Conservation (phyloP, 2,797 vertebrate genomes). For the Eremophila alpestris region DNA sequence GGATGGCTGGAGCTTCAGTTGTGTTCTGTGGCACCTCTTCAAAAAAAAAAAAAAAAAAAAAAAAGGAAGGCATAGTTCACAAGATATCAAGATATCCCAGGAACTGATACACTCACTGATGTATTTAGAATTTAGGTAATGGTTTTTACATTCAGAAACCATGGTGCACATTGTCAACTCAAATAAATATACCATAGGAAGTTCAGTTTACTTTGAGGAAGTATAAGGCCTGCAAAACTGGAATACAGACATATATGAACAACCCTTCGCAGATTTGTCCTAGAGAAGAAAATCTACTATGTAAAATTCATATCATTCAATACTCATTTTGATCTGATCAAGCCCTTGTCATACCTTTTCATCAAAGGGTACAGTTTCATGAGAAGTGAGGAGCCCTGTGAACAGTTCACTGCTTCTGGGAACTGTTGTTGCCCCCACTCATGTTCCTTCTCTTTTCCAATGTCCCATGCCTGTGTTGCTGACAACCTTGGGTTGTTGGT, state of each 20-base stretch:
- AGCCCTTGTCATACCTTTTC: not conserved
- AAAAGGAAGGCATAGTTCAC: not conserved
- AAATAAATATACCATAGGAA: not conserved
- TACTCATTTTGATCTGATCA: not conserved
- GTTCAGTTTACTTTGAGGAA: not conserved
- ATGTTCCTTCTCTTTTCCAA: not conserved
- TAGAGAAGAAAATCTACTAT: not conserved
- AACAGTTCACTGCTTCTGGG: not conserved
- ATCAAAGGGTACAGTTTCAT: not conserved
- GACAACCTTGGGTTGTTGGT: not conserved
- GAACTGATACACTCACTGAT: not conserved
- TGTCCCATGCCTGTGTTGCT: not conserved
- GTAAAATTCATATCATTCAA: not conserved
- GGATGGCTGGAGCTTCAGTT: not conserved
- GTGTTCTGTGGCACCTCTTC: not conserved
- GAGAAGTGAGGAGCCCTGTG: not conserved
- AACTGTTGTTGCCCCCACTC: not conserved
- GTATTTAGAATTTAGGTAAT: not conserved
- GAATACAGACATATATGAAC: not conserved
- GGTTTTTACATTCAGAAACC: not conserved
- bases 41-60: not conserved
- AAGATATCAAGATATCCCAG: not conserved
- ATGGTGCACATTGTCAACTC: not conserved
- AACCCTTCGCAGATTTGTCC: not conserved
- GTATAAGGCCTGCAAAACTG: not conserved